Percentiles rank a stretch among this genome's conserved stretches.
Evolutionary conservation across 2,113 vertebrate species (phyloP).

Genomic region (Tricholaema leucomelas): DNA sequence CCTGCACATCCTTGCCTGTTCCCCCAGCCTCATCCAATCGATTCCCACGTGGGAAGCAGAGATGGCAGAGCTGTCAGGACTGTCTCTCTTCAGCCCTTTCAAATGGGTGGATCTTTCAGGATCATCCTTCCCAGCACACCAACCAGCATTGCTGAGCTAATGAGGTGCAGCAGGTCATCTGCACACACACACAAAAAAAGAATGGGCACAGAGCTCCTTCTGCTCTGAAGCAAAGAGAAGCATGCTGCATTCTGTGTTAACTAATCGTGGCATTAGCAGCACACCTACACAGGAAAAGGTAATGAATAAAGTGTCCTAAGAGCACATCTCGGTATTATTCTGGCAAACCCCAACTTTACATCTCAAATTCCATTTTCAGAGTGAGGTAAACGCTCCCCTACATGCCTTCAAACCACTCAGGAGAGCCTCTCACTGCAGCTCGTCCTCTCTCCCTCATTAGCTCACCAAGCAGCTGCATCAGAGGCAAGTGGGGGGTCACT

Average conservation of each 20-base stretch:
- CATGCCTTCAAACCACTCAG: neutral
- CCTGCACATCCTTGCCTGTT: neutral
- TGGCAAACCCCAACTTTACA: neutral
- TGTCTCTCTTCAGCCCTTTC: slow-evolving; percentile 27
- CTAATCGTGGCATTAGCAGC: neutral
- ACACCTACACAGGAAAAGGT: neutral
- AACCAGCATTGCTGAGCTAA: slow-evolving; percentile 7
- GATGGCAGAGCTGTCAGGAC: neutral
- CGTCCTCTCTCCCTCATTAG: slow-evolving; percentile 44
- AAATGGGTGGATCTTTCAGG: slow-evolving; percentile 25
- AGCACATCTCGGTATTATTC: neutral
- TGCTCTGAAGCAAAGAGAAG: neutral
- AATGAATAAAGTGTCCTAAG: neutral
- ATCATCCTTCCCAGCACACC: slow-evolving; percentile 12
- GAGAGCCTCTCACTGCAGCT: neutral
- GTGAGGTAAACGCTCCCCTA: neutral
- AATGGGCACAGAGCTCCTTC: neutral
- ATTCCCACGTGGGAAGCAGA: neutral
- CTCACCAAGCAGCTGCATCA: slow-evolving; percentile 20
- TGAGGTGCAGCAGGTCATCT: slow-evolving; percentile 48
- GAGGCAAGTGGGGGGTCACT: neutral
- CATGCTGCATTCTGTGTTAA: neutral
- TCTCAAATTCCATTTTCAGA: neutral
- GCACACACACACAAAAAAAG: neutral
- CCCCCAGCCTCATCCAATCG: neutral